phyloP scores from a whole-genome alignment of 2,113 vertebrate species.

The Ardeotis arabs region DNA sequence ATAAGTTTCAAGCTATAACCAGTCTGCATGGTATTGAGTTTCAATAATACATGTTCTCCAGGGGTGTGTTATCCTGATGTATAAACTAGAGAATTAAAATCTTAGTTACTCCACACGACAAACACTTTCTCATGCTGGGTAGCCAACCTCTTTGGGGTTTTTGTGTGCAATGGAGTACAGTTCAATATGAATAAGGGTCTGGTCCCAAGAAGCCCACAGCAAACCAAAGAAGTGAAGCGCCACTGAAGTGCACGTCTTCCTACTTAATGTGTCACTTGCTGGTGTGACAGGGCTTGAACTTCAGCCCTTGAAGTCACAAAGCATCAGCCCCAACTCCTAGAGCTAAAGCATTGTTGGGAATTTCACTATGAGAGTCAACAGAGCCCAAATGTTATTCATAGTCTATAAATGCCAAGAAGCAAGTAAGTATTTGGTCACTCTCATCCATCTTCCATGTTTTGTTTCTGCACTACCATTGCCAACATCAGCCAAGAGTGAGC shows the following conservation, averaged over 20 bases:
- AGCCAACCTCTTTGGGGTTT: neutral
- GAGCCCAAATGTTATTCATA: neutral
- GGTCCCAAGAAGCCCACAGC: neutral
- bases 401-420: neutral
- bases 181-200: neutral
- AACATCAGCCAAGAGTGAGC: neutral
- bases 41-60: constrained; percentile 55
- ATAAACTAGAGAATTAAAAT: constrained; percentile 36
- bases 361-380: neutral
- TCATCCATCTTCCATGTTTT: neutral
- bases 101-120: neutral
- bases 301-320: neutral
- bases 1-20: constrained; percentile 41
- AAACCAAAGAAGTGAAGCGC: neutral
- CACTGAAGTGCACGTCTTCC: neutral
- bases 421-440: neutral
- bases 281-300: neutral
- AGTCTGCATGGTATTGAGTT: constrained; percentile 32
- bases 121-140: neutral
- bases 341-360: neutral
- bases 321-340: neutral
- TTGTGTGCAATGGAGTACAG: neutral
- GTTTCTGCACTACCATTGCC: neutral
- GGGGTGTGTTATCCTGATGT: constrained; percentile 2
- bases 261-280: neutral